Conservation (phyloP, 2,888 invertebrate genomes). For the Furcula furcula region DNA sequence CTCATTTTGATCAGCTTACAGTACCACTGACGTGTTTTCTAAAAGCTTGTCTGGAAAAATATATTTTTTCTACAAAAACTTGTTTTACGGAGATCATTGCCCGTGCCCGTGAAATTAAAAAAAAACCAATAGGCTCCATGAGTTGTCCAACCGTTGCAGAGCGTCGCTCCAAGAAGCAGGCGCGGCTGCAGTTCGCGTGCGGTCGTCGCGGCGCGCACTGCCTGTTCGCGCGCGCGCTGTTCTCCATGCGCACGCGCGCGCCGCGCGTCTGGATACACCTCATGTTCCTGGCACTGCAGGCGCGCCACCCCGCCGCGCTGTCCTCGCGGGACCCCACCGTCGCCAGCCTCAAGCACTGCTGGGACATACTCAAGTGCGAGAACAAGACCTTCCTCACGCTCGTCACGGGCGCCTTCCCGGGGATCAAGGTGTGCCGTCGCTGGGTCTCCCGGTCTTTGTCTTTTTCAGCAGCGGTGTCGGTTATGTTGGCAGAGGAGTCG, state of each 20-base stretch:
- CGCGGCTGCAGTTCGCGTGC: constrained; percentile 94
- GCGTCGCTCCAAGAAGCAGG: constrained; percentile 93
- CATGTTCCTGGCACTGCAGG: constrained; percentile 97
- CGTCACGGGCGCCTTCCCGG: constrained; percentile 97
- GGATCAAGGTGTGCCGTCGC: constrained; percentile 83
- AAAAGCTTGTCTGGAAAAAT: no score
- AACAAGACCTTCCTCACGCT: constrained; percentile 94
- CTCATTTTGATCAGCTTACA: no score
- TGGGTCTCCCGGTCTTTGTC: no score
- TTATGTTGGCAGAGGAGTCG: no score
- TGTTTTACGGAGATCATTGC: no score
- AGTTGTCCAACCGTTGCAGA: no score
- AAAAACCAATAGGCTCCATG: no score
- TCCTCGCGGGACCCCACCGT: constrained; percentile 91
- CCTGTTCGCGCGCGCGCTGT: constrained; percentile 90
- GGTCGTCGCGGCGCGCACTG: constrained; percentile 95
- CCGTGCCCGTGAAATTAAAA: no score
- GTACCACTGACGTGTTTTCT: no score
- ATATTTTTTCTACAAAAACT: no score
- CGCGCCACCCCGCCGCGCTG: constrained; percentile 88
- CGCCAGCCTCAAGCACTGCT: constrained; percentile 93
- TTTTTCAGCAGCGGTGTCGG: no score
- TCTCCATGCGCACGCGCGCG: constrained; percentile 89
- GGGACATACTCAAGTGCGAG: constrained; percentile 96
- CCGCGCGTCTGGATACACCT: constrained; percentile 97